Conservation (phyloP, 1,140 invertebrate genomes). For the Leucophenga varia region DNA sequence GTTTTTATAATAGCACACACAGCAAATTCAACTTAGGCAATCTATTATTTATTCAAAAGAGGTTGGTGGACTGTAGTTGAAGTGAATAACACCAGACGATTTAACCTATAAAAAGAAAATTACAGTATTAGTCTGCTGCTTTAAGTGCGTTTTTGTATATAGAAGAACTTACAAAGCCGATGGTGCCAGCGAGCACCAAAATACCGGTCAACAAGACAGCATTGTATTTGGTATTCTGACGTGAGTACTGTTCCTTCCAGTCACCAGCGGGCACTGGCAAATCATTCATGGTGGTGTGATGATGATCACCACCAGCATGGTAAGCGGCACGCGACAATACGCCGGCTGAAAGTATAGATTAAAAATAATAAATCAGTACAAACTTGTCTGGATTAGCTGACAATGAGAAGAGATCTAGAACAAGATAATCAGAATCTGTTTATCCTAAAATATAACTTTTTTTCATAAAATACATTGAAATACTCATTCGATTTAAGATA, state of each 20-base stretch:
- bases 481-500: no score
- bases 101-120: conserved; percentile 57
- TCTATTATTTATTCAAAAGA: conserved; percentile 58
- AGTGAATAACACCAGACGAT: conserved; percentile 60
- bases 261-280: conserved; percentile 71
- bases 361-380: background rate
- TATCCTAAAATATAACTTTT: no score
- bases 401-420: no score
- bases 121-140: background rate
- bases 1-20: background rate
- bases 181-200: conserved; percentile 59
- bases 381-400: no score
- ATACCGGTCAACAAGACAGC: conserved; percentile 65
- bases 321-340: conserved; percentile 49
- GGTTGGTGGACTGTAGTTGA: conserved; percentile 63
- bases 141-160: background rate
- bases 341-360: conserved; percentile 26
- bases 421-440: no score
- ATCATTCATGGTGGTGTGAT: conserved; percentile 67
- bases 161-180: conserved; percentile 62
- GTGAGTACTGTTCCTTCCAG: conserved; percentile 69
- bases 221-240: conserved; percentile 69
- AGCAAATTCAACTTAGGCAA: background rate
- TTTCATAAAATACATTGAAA: no score
- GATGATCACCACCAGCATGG: conserved; percentile 37